These are phyloP conservation scores for Chionis minor DNA, from an alignment of 2,113 vertebrate species.

Conservation along the genomic window DNA sequence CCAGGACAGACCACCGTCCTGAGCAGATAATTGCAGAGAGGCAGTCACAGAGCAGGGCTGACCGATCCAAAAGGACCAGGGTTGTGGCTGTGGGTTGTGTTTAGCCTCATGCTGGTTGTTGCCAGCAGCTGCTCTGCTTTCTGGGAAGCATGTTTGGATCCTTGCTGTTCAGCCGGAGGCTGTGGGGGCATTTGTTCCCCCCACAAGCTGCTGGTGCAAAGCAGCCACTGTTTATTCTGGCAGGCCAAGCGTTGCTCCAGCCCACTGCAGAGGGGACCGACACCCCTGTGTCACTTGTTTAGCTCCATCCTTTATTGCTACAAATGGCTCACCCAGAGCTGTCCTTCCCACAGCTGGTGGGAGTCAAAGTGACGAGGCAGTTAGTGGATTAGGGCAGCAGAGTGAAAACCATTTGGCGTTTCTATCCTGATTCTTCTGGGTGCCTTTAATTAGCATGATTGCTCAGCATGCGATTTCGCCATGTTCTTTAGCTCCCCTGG, in stretches of 20 bases:
- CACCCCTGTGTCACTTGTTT: not conserved
- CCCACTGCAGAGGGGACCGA: not conserved
- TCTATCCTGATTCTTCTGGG: slow-evolving; percentile 68
- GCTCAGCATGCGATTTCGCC: slow-evolving; percentile 10
- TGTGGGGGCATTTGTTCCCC: not conserved
- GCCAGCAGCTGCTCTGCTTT: not conserved
- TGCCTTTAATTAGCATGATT: slow-evolving; percentile 73
- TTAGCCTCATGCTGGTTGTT: not conserved
- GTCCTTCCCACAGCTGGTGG: slow-evolving; percentile 48
- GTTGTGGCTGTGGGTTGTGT: not conserved
- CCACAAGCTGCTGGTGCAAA: not conserved
- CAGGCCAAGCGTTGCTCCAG: not conserved
- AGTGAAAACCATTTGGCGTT: slow-evolving; percentile 67
- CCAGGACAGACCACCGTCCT: fast-evolving
- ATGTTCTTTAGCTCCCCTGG: slow-evolving; percentile 42
- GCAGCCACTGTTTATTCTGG: not conserved
- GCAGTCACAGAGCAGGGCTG: not conserved
- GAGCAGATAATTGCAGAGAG: not conserved
- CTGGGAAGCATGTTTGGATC: not conserved
- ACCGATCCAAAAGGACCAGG: fast-evolving
- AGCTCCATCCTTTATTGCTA: not conserved
- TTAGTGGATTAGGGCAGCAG: slow-evolving; percentile 61
- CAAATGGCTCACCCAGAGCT: not conserved
- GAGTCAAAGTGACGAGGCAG: slow-evolving; percentile 35
- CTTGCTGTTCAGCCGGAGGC: not conserved